Base-by-base conservation (phyloP, 23 tunicate species). In the Diplosoma virens region DNA sequence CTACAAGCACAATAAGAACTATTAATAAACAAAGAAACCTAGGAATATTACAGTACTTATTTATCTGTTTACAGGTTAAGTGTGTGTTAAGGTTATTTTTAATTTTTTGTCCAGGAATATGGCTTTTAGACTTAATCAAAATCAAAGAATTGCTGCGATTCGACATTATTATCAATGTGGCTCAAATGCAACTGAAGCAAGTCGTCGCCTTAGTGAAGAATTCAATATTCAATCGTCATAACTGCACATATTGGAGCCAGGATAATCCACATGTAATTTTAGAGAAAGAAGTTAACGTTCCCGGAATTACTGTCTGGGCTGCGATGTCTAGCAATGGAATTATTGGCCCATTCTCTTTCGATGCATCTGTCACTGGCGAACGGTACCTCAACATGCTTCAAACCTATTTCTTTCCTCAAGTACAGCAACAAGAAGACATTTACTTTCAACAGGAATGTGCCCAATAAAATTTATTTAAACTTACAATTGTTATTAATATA, bases 221-320 rank as follows among this genome's bases (percentile, higher is more conserved):
- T n/a, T n/a, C n/a, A n/a, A n/a, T n/a, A n/a, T n/a, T 61, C 69
- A 61, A 61, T 61, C 35, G 69, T 61, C 69, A 61, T 61, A 61
- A 61, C 69, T 61, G 69, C 69, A 29, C 69, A 61, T 61, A 61
- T 61, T 61, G 69, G 69, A 61, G 35, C 69, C n/a, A 61, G 69
- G 69, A 61, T 27, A 61, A 61, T 29, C 69, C 69, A 61, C 69
- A 61, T 3, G 69, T 61, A 61, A 61, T 61, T 61, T 61, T 61
- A 29, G 69, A 61, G 69, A 61, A 61, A 61, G 69, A 61, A 61
- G 69, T 61, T 28, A 61, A 61, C 69, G 69, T 61, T 61, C 69
- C 69, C 69, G n/a, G n/a, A n/a, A n/a, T n/a, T n/a, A n/a, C n/a
- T n/a, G n/a, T 61, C 69, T 28, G 69, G 69, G 35, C 69, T 61